Percentiles rank a stretch among this genome's conserved stretches.
Conservation (phyloP, 2,888 invertebrate species). For the Drosophila lutescens region DNA sequence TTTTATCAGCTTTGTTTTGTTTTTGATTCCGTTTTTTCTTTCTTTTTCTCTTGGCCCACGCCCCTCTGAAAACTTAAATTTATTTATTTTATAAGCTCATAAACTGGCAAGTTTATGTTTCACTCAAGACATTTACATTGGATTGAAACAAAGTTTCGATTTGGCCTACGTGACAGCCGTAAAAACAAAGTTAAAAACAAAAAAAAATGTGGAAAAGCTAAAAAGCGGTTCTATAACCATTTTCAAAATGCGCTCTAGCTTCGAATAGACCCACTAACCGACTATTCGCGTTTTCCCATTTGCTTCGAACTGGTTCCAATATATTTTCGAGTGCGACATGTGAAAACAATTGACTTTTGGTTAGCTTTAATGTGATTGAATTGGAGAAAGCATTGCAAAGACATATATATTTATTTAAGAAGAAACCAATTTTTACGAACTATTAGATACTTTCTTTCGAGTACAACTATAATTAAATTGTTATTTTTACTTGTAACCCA, state of each 20-base stretch:
- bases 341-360: conserved; percentile 13
- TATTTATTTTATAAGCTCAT: conserved; percentile 42
- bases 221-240: conserved; percentile 52
- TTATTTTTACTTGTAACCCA: background rate
- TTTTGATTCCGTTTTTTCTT: conserved; percentile 13
- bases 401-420: background rate
- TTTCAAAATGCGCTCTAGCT: conserved; percentile 22
- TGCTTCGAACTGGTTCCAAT: conserved; percentile 36
- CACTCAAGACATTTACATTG: conserved; percentile 33
- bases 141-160: conserved; percentile 21
- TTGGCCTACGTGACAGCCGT: conserved; percentile 68
- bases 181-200: conserved; percentile 2
- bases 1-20: conserved; percentile 49
- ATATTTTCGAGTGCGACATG: conserved; percentile 1
- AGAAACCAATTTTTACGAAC: background rate
- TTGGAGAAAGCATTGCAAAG: conserved; percentile 21
- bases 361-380: background rate
- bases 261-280: conserved; percentile 38
- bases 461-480: too few species aligned
- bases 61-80: conserved; percentile 28
- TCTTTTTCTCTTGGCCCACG: conserved; percentile 10
- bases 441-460: too few species aligned
- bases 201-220: conserved; percentile 14
- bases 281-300: conserved; percentile 46
- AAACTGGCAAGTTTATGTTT: conserved; percentile 46